Conservation (phyloP, 2,113 vertebrate species). For the Ifrita kowaldi region DNA sequence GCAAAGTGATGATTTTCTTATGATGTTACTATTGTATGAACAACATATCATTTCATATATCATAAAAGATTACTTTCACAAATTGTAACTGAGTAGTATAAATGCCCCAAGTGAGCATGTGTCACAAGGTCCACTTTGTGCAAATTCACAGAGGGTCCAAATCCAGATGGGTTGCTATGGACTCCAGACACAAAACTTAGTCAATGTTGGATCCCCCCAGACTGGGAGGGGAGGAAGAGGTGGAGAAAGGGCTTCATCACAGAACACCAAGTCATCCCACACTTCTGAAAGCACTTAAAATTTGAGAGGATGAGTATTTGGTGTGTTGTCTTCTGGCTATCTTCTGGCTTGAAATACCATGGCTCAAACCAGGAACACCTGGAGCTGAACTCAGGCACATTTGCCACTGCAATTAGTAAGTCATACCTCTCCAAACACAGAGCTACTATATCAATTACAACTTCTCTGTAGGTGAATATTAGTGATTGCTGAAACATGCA, state of each 20-base stretch:
- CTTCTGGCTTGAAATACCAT: neutral
- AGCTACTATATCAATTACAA: neutral
- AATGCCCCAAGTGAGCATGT: neutral
- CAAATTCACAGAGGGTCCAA: neutral
- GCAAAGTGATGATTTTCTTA: neutral
- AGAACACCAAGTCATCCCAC: neutral
- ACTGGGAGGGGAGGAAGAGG: neutral
- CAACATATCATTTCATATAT: neutral
- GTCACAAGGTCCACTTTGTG: neutral
- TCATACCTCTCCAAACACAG: neutral
- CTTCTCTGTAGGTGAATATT: neutral
- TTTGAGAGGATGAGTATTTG: neutral
- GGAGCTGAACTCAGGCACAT: neutral
- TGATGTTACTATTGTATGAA: neutral
- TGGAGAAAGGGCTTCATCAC: neutral
- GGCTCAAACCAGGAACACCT: neutral
- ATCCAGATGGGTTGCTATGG: neutral
- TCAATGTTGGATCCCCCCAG: neutral
- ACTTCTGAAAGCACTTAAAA: neutral
- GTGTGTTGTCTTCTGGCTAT: neutral
- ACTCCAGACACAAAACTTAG: neutral
- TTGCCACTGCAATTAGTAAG: neutral
- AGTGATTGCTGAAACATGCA: neutral
- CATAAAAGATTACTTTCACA: neutral
- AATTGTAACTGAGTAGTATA: neutral